Base-by-base conservation (phyloP, 1,140 invertebrate genomes). In the Leptoteleia sp. region DNA sequence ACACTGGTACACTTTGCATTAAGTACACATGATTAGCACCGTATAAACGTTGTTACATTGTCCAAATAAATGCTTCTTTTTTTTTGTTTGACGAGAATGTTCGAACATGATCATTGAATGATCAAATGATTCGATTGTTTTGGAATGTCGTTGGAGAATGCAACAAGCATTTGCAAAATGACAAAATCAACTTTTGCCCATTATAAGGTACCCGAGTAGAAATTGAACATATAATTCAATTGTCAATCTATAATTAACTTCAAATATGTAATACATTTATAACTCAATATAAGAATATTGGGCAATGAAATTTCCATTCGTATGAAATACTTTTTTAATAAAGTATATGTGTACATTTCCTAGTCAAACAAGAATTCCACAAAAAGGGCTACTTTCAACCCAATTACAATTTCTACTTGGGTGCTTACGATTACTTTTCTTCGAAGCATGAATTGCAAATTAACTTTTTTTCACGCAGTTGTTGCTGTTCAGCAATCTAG, bases 11-110 rank as follows among this genome's bases (percentile, higher is more conserved):
- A 70, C 81, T 48, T 75, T 71, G 82, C 82, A 83, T 86, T 88
- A 88, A 88, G 83, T 88, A 88, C 84, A 80, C 80, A 79, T 80
- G 85, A 85, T 82, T 89, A 89, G 87, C 87, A 89, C 88, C 88
- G 83, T 73, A 84, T 82, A 78, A 85, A 86, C 82, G 81, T 83
- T 54, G 86, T 86, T 79, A 79, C 79, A 84, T 78, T 81, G 45
- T 79, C 68, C 79, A 85, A 55, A 48, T 45, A 0, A 54, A 45
- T 25, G 25, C 1, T 9, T 40, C n/a, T 31, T 62, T 62, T 6
- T 22, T 16, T 25, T 1, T 1, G 1, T n/a, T 38, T 38, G 3
- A 43, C 1, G 22, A 38, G 0, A 22, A 15, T n/a, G 6, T 6
- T 1, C 13, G 22, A 19, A 7, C 3, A 55, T 16, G 27, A 25